Evolutionary conservation across 2,797 vertebrate genomes (phyloP).

Genomic region (Myripristis jacobus): DNA sequence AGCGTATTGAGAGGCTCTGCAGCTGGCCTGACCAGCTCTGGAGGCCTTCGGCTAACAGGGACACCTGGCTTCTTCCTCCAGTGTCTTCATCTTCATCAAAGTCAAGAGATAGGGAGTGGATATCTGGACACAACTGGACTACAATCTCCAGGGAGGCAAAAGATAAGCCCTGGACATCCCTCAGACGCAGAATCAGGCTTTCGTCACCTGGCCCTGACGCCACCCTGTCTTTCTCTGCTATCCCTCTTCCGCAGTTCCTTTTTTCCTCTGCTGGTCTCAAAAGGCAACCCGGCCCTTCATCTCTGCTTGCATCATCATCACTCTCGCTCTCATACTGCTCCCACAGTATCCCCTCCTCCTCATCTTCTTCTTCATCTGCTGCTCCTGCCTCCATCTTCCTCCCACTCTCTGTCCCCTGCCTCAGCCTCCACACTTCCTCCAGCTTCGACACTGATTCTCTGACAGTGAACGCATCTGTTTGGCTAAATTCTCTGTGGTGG

Average conservation of each 20-base stretch:
- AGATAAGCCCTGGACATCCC: conserved; percentile 74
- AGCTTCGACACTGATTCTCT: conserved; percentile 78
- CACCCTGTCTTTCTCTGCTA: not conserved
- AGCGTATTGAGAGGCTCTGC: conserved; percentile 75
- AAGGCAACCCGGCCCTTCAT: conserved; percentile 23
- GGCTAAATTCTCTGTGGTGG: conserved; percentile 36
- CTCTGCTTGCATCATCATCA: conserved; percentile 44
- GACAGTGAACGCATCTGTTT: conserved; percentile 23
- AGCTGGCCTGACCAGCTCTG: conserved; percentile 78
- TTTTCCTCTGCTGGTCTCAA: not conserved
- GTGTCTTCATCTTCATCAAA: conserved; percentile 34
- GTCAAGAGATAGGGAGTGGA: conserved; percentile 69
- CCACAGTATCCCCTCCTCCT: conserved; percentile 30
- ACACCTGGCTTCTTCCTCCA: conserved; percentile 5
- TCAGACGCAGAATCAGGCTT: conserved; percentile 61
- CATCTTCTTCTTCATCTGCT: conserved; percentile 5
- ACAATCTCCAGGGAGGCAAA: conserved; percentile 71
- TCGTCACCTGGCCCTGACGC: conserved; percentile 21
- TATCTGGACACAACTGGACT: conserved; percentile 73
- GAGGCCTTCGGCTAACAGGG: conserved; percentile 44
- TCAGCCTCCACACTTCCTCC: conserved; percentile 68
- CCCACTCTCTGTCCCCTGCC: conserved; percentile 6
- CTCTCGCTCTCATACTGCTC: conserved; percentile 36
- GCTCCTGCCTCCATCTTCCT: conserved; percentile 1
- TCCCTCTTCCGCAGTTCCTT: not conserved